Conservation (phyloP, 2,888 invertebrate species). For the Acholoe squamosa region DNA sequence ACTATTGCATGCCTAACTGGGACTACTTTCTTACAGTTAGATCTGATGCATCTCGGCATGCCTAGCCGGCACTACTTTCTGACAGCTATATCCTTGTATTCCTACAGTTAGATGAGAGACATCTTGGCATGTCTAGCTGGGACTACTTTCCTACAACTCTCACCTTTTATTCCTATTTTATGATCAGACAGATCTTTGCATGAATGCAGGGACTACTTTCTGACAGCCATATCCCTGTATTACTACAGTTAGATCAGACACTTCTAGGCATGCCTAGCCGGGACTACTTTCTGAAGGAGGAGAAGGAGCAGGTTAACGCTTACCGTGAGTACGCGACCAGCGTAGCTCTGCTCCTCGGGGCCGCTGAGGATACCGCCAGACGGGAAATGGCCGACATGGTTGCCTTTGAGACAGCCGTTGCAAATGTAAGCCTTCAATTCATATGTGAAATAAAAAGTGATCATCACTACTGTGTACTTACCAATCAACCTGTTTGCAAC, state of each 20-base stretch:
- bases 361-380: constrained; percentile 86
- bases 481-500: too few species aligned
- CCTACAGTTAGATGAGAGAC: constrained; percentile 75
- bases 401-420: constrained; percentile 93
- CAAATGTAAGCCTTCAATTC: constrained; percentile 88
- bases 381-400: constrained; percentile 90
- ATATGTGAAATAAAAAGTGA: too few species aligned
- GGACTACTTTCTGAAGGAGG: constrained; percentile 74
- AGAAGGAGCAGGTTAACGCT: constrained; percentile 86
- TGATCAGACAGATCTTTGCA: constrained; percentile 92
- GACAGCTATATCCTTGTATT: too few species aligned
- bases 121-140: too few species aligned
- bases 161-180: background rate
- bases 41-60: constrained; percentile 93
- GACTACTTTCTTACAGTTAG: too few species aligned
- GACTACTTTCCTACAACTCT: too few species aligned
- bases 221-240: background rate
- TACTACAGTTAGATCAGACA: constrained; percentile 94
- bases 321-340: constrained; percentile 95
- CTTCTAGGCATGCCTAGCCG: constrained; percentile 90
- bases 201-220: constrained; percentile 81
- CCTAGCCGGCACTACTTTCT: constrained; percentile 86
- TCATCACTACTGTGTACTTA: too few species aligned
- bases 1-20: too few species aligned
- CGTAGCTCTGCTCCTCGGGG: constrained; percentile 92